These are phyloP conservation scores for Platalea minor DNA, from an alignment of 2,797 vertebrate genomes.

Conservation along the genomic window DNA sequence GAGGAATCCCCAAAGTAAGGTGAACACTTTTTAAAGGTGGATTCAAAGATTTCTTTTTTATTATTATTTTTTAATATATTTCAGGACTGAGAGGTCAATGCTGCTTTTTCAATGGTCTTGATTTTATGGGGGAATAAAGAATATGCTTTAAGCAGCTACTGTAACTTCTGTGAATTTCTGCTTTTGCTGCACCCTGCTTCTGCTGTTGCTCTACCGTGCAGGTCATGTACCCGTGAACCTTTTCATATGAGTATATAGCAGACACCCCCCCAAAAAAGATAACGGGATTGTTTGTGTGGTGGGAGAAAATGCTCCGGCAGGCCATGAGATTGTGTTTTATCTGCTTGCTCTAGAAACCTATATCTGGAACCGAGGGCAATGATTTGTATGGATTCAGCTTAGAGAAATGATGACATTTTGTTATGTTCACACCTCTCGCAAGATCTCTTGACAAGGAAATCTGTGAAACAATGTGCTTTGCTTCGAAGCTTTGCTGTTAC, in stretches of 20 bases:
- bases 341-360: neutral
- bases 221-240: neutral
- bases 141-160: neutral
- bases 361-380: neutral
- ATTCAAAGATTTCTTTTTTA: neutral
- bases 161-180: neutral
- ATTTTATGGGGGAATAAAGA: neutral
- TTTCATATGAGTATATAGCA: neutral
- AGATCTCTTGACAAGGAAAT: conserved; percentile 46
- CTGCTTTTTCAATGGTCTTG: neutral
- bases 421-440: conserved; percentile 49
- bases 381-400: neutral
- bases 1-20: neutral
- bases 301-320: neutral
- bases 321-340: neutral
- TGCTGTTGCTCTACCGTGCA: accelerated
- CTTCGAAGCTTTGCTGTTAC: conserved; percentile 39
- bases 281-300: neutral
- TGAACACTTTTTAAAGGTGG: neutral
- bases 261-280: neutral
- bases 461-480: conserved; percentile 64
- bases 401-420: conserved; percentile 21
- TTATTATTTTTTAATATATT: neutral
- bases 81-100: neutral
- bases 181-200: neutral